A percentile compares a stretch with the other conserved stretches of the same genome.
phyloP scores from a whole-genome alignment of 2,113 vertebrate species.

The Brienomyrus brachyistius region DNA sequence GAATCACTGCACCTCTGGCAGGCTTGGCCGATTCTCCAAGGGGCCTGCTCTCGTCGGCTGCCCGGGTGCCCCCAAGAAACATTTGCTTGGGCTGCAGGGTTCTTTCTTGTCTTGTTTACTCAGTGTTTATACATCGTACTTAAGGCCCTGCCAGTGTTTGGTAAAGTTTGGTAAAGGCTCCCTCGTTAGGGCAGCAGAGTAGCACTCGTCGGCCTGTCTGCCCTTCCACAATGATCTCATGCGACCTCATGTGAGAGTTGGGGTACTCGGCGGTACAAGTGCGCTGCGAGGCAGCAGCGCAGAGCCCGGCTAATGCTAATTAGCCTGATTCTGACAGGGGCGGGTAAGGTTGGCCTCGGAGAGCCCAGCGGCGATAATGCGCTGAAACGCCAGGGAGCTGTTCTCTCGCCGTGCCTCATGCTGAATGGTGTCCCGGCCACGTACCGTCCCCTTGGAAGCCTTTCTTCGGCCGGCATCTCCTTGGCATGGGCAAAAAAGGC shows the following conservation, averaged over 20 bases:
- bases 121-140: not conserved
- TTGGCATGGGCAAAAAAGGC: constrained; percentile 1
- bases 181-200: not conserved
- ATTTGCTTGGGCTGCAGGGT: not conserved
- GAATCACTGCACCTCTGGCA: constrained; percentile 46
- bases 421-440: not conserved
- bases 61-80: not conserved
- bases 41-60: not conserved
- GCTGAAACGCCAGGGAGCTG: not conserved
- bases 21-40: not conserved
- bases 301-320: not conserved
- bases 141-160: not conserved
- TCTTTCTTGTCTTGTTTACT: constrained; percentile 11
- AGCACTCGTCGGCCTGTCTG: not conserved
- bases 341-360: not conserved
- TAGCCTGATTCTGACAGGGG: not conserved
- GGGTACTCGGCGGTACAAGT: not conserved
- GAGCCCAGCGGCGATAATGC: not conserved
- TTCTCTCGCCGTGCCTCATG: not conserved
- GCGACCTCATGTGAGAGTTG: not conserved
- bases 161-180: not conserved
- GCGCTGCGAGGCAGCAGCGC: not conserved
- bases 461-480: not conserved
- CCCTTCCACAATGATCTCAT: not conserved
- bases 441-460: not conserved